Evolutionary conservation across 2,888 invertebrate species (phyloP), one percentile per base, ranked within the genome.

Genomic region (Dimorphilus gyrociliatus): DNA sequence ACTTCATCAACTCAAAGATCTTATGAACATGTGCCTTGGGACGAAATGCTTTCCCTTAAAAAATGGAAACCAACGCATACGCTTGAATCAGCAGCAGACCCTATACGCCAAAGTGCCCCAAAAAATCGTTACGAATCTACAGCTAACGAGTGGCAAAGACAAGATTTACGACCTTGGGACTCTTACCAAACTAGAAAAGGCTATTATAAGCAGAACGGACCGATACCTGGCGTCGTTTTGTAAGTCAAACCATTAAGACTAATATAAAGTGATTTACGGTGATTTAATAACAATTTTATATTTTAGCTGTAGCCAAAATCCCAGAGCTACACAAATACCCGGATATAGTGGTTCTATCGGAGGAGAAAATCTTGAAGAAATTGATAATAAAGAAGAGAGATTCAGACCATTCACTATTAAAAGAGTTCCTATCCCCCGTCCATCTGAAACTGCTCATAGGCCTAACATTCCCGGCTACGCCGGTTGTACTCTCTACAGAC

Each of bases 1-100:
- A 51, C 54, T 27, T 42, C 55, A 12, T 53, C 55, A 16, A 53
- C 55, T 17, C 54, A 57, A 32, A 51, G 53, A 56, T 57, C 46
- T 4, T 55, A 49, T 38, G 53, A 50, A 29, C 54, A 54, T 30
- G 49, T 56, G 3, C 53, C 53, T 2, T 57, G 55, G 56, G 58
- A 58, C 32, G 39, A 33, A 4, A 47, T 50, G 43, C 38, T 56
- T 10, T 37, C 46, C 6, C 43, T 47, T 2, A 52, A 51, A 34
- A 29, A 31, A 16, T 54, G 53, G 52, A 39, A 53, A 13, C 46
- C 53, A 10, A 42, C 46, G 3, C 36, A 41, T 17, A 53, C 57
- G 10, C 36, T 51, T 15, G 57, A 57, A 30, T 36, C 45, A 2
- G 38, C 45, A 16, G 51, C 58, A 16, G 58, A 58, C 35, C 50